Evolutionary conservation across 2,113 vertebrate genomes (phyloP).

Genomic region (Spermophilus dauricus): DNA sequence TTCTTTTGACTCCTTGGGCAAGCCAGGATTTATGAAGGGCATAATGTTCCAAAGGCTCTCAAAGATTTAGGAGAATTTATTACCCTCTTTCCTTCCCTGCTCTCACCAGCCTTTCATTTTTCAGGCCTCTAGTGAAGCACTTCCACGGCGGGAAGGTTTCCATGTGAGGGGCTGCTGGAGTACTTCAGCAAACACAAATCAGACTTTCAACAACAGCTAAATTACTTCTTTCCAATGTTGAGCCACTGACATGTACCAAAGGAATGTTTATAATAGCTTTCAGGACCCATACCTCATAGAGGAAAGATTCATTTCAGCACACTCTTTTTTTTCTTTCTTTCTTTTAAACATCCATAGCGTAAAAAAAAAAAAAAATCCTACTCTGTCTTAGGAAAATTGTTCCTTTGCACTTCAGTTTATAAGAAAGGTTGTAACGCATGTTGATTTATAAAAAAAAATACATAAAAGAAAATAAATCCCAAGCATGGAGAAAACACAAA

Average conservation of each 20-base stretch:
- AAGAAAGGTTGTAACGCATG: conserved; percentile 46
- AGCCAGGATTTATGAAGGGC: not conserved
- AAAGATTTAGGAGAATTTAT: conserved; percentile 46
- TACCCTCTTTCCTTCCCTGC: not conserved
- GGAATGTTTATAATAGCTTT: conserved; percentile 57
- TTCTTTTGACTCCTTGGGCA: not conserved
- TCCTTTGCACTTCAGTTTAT: conserved; percentile 3
- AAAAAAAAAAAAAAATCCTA: not conserved
- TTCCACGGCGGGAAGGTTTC: not conserved
- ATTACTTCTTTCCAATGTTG: conserved; percentile 30
- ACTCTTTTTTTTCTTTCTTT: not conserved
- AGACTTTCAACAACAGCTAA: conserved; percentile 63
- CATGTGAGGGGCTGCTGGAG: conserved; percentile 61
- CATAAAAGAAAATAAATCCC: not conserved
- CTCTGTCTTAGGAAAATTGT: conserved; percentile 50
- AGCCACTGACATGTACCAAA: conserved; percentile 55
- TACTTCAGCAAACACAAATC: conserved; percentile 68
- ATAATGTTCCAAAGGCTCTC: not conserved
- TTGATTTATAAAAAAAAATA: conserved; percentile 52
- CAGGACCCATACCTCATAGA: not conserved
- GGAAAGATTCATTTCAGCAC: conserved; percentile 57
- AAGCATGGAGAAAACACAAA: not conserved
- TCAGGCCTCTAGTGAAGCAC: not conserved
- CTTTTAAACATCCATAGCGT: not conserved
- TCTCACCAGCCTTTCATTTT: not conserved